Conservation (phyloP, 2,113 vertebrate genomes). For the Xiphorhynchus elegans region DNA sequence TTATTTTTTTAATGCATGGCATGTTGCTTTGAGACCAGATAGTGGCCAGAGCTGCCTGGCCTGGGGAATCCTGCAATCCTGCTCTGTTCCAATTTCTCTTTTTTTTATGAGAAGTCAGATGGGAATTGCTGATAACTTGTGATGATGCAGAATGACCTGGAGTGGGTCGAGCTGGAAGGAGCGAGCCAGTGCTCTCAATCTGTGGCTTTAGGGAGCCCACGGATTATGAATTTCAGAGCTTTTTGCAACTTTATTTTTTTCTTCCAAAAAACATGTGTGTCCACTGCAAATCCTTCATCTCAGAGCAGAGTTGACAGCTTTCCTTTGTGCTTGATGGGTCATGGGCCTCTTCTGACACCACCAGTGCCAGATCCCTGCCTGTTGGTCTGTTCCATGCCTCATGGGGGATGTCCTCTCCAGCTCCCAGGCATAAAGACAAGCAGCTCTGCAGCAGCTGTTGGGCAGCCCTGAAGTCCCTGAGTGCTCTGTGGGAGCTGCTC, state of each 20-base stretch:
- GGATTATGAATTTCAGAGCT: not conserved
- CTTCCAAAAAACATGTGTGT: not conserved
- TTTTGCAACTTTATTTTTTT: not conserved
- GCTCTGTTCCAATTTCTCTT: not conserved
- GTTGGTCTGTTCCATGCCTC: too few relatives aligned
- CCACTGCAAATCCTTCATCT: not conserved
- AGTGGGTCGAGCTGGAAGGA: not conserved
- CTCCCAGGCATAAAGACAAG: rapidly evolving
- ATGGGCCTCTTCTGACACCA: rapidly evolving
- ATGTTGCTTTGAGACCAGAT: not conserved
- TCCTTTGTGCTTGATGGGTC: rapidly evolving
- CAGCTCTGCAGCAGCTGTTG: not conserved
- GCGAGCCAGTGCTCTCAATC: rapidly evolving
- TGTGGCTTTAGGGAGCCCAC: not conserved
- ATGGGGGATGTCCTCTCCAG: rapidly evolving
- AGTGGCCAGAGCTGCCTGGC: not conserved
- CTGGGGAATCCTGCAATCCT: not conserved
- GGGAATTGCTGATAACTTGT: not conserved
- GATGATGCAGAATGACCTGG: not conserved
- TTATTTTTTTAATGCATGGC: not conserved
- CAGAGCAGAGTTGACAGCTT: not conserved
- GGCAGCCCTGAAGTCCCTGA: not conserved
- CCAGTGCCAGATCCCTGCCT: not conserved
- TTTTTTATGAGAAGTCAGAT: not conserved
- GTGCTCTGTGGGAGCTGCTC: too few relatives aligned